Base-by-base conservation (phyloP, 1,140 invertebrate genomes). In the Bombyx mori region DNA sequence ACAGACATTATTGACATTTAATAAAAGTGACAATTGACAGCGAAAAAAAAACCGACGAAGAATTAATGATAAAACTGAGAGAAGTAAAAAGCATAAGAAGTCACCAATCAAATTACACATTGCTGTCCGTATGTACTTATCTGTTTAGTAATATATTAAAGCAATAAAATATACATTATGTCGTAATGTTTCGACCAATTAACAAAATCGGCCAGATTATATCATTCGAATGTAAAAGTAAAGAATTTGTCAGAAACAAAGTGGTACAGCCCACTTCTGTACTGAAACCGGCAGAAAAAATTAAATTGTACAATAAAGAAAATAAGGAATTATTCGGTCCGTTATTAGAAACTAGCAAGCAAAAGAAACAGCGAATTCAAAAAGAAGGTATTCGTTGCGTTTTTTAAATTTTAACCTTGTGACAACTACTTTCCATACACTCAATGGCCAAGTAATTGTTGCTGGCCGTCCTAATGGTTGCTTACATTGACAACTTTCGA, bases 271-370 rank as follows among this genome's bases (percentile, higher is more conserved):
- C 80, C 22, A 63, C 73, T 64, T 81, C 82, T 22, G 62, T 84
- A 54, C 64, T 85, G 60, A 87, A 79, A 57, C 80, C 76, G 12
- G 69, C 73, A 3, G 79, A 84, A 61, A 83, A 82, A 63, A 52
- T 87, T 18, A 87, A 85, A 66, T 65, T 79, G 52, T 85, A 77
- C 49, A 73, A 87, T 59, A 84, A 77, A 64, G 83, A 87, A 56
- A 87, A 82, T 57, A 87, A 87, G 54, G 83, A 85, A 54, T 56
- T 87, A 9, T 85, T 87, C 57, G 83, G 83, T n/a, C 80, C 83
- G 1, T 60, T 87, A 45, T 64, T 87, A 44, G 83, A 87, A 46
- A 78, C 73, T 7, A 84, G 69, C 55, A 85, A 79, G 63, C 71
- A 85, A 64, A 82, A 68, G 65, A 84, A 80, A 69, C 75, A 63